phyloP scores from a whole-genome alignment of 2,888 invertebrate species.

The Rosalia funebris region DNA sequence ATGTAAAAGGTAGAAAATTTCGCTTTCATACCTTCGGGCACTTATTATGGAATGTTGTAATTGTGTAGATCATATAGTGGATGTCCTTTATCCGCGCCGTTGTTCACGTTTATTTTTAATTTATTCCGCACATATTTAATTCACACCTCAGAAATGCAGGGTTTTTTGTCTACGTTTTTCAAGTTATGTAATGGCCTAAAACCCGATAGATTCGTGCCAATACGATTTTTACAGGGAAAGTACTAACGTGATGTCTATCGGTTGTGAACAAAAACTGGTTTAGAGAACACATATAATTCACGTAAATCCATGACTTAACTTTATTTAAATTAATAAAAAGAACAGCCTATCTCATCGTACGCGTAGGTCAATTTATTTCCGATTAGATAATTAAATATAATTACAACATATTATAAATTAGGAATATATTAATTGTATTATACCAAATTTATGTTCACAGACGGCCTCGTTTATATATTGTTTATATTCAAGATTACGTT shows the following conservation, averaged over 20 bases:
- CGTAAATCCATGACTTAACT: neutral
- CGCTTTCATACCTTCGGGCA: conserved; percentile 28
- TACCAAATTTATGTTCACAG: neutral
- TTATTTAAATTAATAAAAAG: neutral
- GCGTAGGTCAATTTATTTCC: neutral
- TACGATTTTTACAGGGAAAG: neutral
- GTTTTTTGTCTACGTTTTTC: neutral
- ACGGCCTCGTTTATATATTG: conserved; percentile 12
- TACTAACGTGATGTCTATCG: neutral
- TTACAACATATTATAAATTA: neutral
- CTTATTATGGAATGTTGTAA: conserved; percentile 25
- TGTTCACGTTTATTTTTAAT: conserved; percentile 26
- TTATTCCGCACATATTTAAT: conserved; percentile 12
- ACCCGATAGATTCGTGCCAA: neutral
- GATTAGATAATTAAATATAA: neutral
- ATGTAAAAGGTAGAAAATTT: conserved; percentile 27
- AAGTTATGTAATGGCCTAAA: neutral
- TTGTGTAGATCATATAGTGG: conserved; percentile 28
- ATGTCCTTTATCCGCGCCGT: conserved; percentile 26
- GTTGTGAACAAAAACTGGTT: neutral
- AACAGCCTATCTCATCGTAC: neutral
- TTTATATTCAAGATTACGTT: conserved; percentile 15
- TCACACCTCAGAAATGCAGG: neutral
- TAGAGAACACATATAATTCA: neutral
- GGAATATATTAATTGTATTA: neutral